These are phyloP conservation scores for Tenthredo notha DNA, from an alignment of 2,888 invertebrate genomes.

Conservation along the genomic window DNA sequence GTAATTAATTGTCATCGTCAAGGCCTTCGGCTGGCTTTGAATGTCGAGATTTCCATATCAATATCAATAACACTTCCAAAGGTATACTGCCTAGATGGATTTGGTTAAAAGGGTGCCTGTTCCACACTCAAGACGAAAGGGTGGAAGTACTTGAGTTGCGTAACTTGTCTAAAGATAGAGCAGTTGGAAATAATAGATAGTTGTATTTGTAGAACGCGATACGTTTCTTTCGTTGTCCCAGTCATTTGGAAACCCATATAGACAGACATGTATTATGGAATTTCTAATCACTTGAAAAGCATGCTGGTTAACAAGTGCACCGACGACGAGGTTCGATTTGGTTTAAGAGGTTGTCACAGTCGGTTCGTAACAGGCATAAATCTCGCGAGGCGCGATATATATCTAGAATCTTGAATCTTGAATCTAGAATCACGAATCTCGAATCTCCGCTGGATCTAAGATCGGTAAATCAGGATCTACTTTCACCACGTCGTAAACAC, in stretches of 20 bases:
- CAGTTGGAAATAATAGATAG: not conserved
- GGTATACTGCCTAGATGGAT: not conserved
- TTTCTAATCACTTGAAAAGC: not conserved
- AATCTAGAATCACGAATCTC: conserved; percentile 31
- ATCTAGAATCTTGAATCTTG: conserved; percentile 41
- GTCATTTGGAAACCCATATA: not conserved
- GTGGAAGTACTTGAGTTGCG: not conserved
- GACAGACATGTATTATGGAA: not conserved
- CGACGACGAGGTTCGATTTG: conserved; percentile 21
- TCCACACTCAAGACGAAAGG: not conserved
- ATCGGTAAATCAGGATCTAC: conserved; percentile 53
- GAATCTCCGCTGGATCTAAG: conserved; percentile 43
- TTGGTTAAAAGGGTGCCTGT: not conserved
- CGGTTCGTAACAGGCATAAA: conserved; percentile 42
- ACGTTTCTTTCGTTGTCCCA: not conserved
- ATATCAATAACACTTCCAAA: not conserved
- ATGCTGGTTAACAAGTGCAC: conserved; percentile 26
- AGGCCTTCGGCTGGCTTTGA: conserved; percentile 24
- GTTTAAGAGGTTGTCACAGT: conserved; percentile 37
- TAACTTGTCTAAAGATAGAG: not conserved
- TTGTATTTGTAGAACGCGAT: not conserved
- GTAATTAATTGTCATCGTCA: conserved; percentile 43
- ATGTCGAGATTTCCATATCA: not conserved
- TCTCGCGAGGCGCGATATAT: conserved; percentile 37
- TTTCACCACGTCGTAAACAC: conserved; percentile 53